A percentile compares a stretch with the other conserved stretches of the same genome.
Evolutionary conservation across 1,140 invertebrate species (phyloP).

Genomic region (Dendroctonus valens): DNA sequence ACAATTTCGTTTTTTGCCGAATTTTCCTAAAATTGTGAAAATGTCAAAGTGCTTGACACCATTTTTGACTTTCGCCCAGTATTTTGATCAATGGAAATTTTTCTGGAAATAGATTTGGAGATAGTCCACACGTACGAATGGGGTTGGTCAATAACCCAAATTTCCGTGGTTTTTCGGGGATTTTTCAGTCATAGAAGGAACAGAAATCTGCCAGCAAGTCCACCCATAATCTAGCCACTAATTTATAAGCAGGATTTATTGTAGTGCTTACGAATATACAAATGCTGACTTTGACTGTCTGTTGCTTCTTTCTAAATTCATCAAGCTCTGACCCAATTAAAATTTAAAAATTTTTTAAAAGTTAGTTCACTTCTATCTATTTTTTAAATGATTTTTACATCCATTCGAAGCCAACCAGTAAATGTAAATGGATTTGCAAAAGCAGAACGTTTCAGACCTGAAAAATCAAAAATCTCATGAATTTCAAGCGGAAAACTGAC

Average conservation of each 20-base stretch:
- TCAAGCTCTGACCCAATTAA: not conserved
- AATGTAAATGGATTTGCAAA: too few relatives aligned
- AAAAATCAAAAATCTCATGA: too few relatives aligned
- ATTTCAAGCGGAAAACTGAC: too few relatives aligned
- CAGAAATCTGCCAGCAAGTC: constrained; percentile 35
- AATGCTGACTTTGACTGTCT: not conserved
- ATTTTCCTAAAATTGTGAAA: too few relatives aligned
- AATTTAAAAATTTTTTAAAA: not conserved
- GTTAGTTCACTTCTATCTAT: too few relatives aligned
- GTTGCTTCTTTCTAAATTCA: not conserved
- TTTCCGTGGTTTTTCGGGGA: constrained; percentile 36
- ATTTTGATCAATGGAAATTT: constrained; percentile 38
- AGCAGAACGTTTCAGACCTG: too few relatives aligned
- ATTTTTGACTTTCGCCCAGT: too few relatives aligned
- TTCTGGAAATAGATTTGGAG: constrained; percentile 41
- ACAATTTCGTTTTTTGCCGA: too few relatives aligned
- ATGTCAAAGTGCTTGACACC: too few relatives aligned
- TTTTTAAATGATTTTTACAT: too few relatives aligned
- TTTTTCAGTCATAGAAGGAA: constrained; percentile 40
- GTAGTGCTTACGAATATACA: too few relatives aligned
- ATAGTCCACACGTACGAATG: constrained; percentile 36
- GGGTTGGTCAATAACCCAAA: constrained; percentile 42
- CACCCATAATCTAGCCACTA: constrained; percentile 23
- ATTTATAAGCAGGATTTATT: not conserved
- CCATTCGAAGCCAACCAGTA: too few relatives aligned